Evolutionary conservation across 1,140 invertebrate species (phyloP), one percentile per base, ranked within the genome.

Genomic region (Sycophaga agraensis): DNA sequence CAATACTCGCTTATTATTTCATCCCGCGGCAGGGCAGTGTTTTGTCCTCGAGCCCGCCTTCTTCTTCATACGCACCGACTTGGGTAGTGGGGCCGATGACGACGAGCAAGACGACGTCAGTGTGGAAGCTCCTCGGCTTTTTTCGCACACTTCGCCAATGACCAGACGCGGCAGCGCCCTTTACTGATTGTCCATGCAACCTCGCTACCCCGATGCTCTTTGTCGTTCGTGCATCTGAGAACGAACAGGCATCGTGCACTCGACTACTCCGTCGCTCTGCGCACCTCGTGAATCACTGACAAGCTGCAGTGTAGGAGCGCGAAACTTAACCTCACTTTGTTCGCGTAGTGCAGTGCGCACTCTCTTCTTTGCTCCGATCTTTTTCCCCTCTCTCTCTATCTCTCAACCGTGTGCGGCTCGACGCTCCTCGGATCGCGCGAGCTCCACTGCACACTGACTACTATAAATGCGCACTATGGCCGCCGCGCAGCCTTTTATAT

Each of bases 1-100:
- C 48, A 63, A 65, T 35, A 12, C 55, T 67, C 53, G 69, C 8
- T 43, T 40, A 55, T 73, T 78, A 77, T 73, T 77, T 77, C 76
- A 79, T 80, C 58, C 60, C 70, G 73, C 46, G 28, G 34, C 42
- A 24, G 43, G 26, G 16, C 28, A 59, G 19, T 34, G 6, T 34
- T 34, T 31, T 37, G 34, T 16, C 14, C 3, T 8, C 4, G 3
- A 9, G 12, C 9, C 21, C 8, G 7, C 28, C 12, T 12, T 26
- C 26, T 5, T 17, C n/a, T 54, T 55, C 31, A n/a, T n/a, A n/a
- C n/a, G n/a, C n/a, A n/a, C n/a, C n/a, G n/a, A n/a, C n/a, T 42
- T 42, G 16, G 40, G 16, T 19, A 16, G 40, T 19, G 16, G 12
- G 17, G n/a, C 7, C 12, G 5, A 19, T 42, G 8, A 42, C 40